These are phyloP conservation scores for Pycnomerus fuliginosus DNA, from an alignment of 2,888 invertebrate genomes.

Conservation along the genomic window DNA sequence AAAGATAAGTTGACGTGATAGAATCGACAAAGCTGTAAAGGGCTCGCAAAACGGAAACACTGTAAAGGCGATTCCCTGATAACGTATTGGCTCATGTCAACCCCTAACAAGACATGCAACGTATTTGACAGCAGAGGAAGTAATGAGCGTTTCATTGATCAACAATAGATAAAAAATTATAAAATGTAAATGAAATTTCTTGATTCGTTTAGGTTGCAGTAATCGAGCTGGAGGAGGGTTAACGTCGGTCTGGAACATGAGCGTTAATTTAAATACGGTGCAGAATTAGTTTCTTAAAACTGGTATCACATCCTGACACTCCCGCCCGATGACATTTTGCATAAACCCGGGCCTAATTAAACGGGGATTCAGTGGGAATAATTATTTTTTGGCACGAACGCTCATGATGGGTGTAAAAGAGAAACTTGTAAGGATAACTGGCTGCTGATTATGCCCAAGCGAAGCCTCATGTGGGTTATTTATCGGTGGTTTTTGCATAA, in stretches of 20 bases:
- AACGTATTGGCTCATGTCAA: no score
- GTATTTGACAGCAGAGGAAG: no score
- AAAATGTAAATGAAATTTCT: no score
- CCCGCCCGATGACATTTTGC: constrained; percentile 33
- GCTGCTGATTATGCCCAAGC: constrained; percentile 5
- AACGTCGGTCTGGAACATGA: constrained; percentile 20
- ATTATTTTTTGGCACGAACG: constrained; percentile 32
- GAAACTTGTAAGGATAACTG: background rate
- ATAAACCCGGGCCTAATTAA: constrained; percentile 31
- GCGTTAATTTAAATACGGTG: constrained; percentile 32
- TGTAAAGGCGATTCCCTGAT: no score
- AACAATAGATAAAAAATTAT: no score
- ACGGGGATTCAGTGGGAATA: constrained; percentile 20
- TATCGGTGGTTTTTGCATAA: constrained; percentile 2
- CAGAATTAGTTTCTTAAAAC: constrained; percentile 36
- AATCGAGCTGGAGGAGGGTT: constrained; percentile 15
- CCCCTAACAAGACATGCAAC: no score
- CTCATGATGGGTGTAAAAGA: constrained; percentile 2
- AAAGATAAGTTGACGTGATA: no score
- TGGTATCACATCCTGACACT: constrained; percentile 34
- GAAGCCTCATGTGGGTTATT: constrained; percentile 7
- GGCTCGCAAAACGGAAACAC: no score
- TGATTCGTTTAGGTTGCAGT: no score
- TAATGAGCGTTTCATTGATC: no score
- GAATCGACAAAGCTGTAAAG: no score